These are phyloP conservation scores for Drosophila setifemur DNA, from an alignment of 1,140 invertebrate species.

Conservation along the genomic window DNA sequence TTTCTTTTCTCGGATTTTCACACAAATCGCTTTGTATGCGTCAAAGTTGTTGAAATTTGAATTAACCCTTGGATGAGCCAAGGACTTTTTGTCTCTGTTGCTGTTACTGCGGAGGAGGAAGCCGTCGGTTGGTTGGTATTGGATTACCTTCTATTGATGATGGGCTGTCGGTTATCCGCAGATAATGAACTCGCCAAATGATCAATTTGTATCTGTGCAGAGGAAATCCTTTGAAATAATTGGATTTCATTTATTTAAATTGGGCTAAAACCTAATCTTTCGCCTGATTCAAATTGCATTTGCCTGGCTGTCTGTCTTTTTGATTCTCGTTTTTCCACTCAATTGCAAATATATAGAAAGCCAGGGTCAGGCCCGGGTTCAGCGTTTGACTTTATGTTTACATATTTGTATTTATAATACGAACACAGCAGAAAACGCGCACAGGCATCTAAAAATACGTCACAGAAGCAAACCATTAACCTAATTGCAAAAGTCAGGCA, in stretches of 20 bases:
- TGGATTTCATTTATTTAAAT: background rate
- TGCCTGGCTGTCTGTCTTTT: too few relatives aligned
- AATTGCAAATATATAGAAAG: constrained; percentile 23
- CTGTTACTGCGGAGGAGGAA: constrained; percentile 11
- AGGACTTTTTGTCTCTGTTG: constrained; percentile 4
- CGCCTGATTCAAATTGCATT: background rate
- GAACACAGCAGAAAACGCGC: constrained; percentile 17
- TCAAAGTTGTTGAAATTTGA: constrained; percentile 67
- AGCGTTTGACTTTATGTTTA: constrained; percentile 30
- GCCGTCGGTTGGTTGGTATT: constrained; percentile 20
- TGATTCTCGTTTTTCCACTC: constrained; percentile 10
- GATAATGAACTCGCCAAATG: constrained; percentile 10
- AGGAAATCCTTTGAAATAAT: background rate
- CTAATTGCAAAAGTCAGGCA: constrained; percentile 64
- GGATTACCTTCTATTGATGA: constrained; percentile 5
- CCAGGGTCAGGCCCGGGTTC: constrained; percentile 20
- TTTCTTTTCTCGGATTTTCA: constrained; percentile 36
- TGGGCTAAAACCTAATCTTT: background rate
- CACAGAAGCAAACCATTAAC: constrained; percentile 70
- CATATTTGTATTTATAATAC: constrained; percentile 38
- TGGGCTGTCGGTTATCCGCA: background rate
- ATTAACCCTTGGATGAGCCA: constrained; percentile 36
- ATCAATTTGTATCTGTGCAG: constrained; percentile 2
- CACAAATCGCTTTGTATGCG: constrained; percentile 54
- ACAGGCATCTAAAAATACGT: constrained; percentile 39